Conservation (phyloP, 2,113 vertebrate species). For the Glareola pratincola region DNA sequence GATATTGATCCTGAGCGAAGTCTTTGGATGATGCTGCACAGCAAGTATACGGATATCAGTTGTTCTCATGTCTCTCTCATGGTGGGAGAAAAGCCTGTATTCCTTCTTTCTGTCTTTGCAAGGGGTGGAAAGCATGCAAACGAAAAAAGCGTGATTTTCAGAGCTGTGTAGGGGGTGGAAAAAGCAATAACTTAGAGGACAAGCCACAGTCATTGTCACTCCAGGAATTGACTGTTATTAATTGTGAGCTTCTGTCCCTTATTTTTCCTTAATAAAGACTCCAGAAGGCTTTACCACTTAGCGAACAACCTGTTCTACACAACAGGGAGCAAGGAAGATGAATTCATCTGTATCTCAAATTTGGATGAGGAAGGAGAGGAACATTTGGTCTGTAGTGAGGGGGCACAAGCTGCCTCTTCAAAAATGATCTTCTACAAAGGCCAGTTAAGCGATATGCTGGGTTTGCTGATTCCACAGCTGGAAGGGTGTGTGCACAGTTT, state of each 20-base stretch:
- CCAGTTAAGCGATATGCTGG: not conserved
- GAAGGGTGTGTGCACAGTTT: not conserved
- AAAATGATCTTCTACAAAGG: not conserved
- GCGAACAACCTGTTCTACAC: conserved; percentile 35
- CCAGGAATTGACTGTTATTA: conserved; percentile 10
- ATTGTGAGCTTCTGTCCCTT: conserved; percentile 23
- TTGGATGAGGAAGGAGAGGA: not conserved
- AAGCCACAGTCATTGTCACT: not conserved
- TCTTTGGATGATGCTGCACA: not conserved
- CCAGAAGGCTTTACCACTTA: conserved; percentile 30
- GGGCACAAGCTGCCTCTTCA: not conserved
- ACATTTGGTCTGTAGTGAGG: conserved; percentile 13
- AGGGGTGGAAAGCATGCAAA: not conserved
- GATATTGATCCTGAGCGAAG: not conserved
- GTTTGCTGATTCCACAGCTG: not conserved
- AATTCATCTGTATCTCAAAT: conserved; percentile 1
- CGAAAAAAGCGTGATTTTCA: not conserved
- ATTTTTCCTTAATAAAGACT: conserved; percentile 2
- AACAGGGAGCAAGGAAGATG: conserved; percentile 28
- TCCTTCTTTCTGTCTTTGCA: not conserved
- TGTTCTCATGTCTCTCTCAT: not conserved
- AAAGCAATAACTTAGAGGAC: not conserved
- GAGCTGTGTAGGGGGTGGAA: not conserved
- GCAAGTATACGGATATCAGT: not conserved
- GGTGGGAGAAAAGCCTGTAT: not conserved